These are phyloP conservation scores for Capreolus pygargus DNA, from an alignment of 2,113 vertebrate genomes.

Conservation along the genomic window DNA sequence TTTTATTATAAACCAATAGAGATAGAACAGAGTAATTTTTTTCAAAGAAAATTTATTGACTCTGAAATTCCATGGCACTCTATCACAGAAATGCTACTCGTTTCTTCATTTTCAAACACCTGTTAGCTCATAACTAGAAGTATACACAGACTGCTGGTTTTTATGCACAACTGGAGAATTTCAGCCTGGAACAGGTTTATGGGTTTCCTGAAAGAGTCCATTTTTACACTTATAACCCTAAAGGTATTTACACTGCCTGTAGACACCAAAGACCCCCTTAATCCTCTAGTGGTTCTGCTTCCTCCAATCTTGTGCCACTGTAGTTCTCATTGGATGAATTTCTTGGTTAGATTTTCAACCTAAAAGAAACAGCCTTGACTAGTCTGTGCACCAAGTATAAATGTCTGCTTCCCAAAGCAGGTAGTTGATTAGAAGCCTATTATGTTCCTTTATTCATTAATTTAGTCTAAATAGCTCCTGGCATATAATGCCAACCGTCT, in stretches of 20 bases:
- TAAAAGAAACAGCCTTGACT: not conserved
- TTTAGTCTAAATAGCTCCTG: not conserved
- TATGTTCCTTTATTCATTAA: not conserved
- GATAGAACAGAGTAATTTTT: conserved; percentile 68
- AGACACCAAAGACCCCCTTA: conserved; percentile 3
- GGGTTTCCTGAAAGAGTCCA: conserved; percentile 48
- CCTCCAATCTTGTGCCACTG: not conserved
- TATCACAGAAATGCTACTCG: conserved; percentile 43
- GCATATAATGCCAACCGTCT: not conserved
- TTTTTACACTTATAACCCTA: conserved; percentile 49
- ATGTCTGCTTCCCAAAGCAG: not conserved
- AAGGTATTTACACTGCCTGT: conserved; percentile 24
- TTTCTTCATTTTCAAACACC: conserved; percentile 59
- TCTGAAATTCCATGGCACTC: conserved; percentile 45
- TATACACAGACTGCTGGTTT: conserved; percentile 40
- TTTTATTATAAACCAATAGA: conserved; percentile 79
- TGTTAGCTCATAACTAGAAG: conserved; percentile 61
- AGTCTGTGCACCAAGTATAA: not conserved
- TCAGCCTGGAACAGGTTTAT: conserved; percentile 36
- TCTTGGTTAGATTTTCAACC: not conserved
- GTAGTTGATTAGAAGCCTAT: not conserved
- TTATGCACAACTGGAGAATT: conserved; percentile 53
- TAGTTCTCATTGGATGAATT: not conserved
- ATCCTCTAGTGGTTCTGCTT: not conserved
- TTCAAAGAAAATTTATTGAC: conserved; percentile 54